These are phyloP conservation scores for Pampusana beccarii DNA, from an alignment of 2,113 vertebrate species.

Conservation along the genomic window DNA sequence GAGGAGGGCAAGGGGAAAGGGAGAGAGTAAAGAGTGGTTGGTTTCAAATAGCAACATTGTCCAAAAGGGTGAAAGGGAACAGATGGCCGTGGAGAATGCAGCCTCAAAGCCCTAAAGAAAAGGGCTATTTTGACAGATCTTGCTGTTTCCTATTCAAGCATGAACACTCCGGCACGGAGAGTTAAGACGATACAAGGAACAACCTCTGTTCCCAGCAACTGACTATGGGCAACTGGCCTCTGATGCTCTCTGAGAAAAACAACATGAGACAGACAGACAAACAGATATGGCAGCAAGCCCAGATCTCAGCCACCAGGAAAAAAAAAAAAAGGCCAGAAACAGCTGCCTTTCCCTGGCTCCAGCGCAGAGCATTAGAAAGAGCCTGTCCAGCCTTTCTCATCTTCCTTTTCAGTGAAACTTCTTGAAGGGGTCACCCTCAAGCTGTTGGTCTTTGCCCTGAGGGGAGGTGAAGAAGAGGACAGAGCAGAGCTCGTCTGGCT, in stretches of 20 bases:
- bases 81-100: constrained; percentile 84
- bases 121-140: constrained; percentile 80
- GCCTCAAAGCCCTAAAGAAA: constrained; percentile 79
- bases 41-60: constrained; percentile 86
- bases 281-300: constrained; percentile 73
- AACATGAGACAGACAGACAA: constrained; percentile 64
- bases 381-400: constrained; percentile 53
- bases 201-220: constrained; percentile 78
- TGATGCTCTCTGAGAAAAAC: constrained; percentile 71
- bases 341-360: constrained; percentile 73
- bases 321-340: constrained; percentile 59
- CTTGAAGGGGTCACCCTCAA: constrained; percentile 67
- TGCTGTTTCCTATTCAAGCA: constrained; percentile 80
- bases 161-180: constrained; percentile 74
- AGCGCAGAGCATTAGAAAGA: constrained; percentile 41
- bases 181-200: constrained; percentile 71
- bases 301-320: constrained; percentile 45
- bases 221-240: constrained; percentile 64
- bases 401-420: constrained; percentile 61
- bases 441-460: constrained; percentile 71
- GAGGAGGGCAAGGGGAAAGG: constrained; percentile 32
- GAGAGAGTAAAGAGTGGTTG: constrained; percentile 69
- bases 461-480: constrained; percentile 76
- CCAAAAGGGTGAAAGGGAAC: constrained; percentile 85
- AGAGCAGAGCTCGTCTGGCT: constrained; percentile 60